phyloP scores from a whole-genome alignment of 2,113 vertebrate genomes.

The Syngnathoides biaculeatus region DNA sequence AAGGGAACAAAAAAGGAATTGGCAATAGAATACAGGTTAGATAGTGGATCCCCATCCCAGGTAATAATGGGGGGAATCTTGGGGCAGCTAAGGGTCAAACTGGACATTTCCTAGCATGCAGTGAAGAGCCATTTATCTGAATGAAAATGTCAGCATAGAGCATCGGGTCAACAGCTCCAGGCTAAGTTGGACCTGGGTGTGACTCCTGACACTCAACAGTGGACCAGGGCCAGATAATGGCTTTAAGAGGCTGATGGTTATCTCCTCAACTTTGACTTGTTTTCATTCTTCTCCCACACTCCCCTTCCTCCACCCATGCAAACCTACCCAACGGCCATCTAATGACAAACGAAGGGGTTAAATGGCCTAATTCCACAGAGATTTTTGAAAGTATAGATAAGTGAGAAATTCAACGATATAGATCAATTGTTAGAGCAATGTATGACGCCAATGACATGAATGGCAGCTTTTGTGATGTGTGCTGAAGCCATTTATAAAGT shows the following conservation, averaged over 20 bases:
- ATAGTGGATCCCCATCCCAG: constrained; percentile 41
- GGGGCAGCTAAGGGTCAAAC: constrained; percentile 73
- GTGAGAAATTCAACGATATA: constrained; percentile 55
- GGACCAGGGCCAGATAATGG: constrained; percentile 72
- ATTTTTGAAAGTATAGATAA: constrained; percentile 44
- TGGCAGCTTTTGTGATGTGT: constrained; percentile 51
- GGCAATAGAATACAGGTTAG: constrained; percentile 61
- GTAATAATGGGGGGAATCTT: constrained; percentile 56
- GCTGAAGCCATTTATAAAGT: constrained; percentile 50
- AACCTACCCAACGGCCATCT: constrained; percentile 18
- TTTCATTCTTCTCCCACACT: constrained; percentile 63
- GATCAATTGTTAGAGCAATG: constrained; percentile 30
- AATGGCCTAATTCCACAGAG: constrained; percentile 63
- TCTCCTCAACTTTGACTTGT: constrained; percentile 71
- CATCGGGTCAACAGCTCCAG: constrained; percentile 70
- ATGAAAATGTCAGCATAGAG: constrained; percentile 68
- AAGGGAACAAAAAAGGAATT: constrained; percentile 18
- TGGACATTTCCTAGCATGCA: constrained; percentile 75
- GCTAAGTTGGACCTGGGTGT: constrained; percentile 73
- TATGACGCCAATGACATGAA: constrained; percentile 45
- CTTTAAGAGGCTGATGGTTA: constrained; percentile 77
- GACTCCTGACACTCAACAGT: constrained; percentile 71
- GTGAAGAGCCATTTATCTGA: constrained; percentile 73
- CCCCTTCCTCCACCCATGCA: constrained; percentile 27
- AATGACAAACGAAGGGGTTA: constrained; percentile 67